Conservation (phyloP, 2,797 vertebrate species). For the Typhlichthys subterraneus region DNA sequence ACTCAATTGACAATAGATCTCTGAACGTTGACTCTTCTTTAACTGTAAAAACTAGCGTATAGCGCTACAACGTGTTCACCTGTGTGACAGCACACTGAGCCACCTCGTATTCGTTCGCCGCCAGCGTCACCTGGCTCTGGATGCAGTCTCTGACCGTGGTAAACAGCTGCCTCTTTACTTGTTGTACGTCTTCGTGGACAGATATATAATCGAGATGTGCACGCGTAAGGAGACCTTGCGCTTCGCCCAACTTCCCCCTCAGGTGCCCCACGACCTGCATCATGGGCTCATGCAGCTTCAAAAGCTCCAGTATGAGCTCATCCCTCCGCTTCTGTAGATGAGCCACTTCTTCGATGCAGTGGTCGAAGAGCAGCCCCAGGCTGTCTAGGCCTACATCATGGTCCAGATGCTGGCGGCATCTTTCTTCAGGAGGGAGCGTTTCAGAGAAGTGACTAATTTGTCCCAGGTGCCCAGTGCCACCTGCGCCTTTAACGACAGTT, state of each 20-base stretch:
- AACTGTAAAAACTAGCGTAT: no score
- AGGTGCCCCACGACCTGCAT: constrained; percentile 79
- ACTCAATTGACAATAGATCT: no score
- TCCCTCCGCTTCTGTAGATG: constrained; percentile 81
- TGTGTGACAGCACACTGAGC: constrained; percentile 76
- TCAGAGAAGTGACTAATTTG: not conserved
- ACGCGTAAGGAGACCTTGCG: constrained; percentile 74
- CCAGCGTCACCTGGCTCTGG: constrained; percentile 85
- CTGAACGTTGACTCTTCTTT: no score
- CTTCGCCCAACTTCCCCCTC: constrained; percentile 76
- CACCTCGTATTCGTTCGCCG: constrained; percentile 80
- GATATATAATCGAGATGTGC: constrained; percentile 80
- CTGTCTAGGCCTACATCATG: constrained; percentile 56
- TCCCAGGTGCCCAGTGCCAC: no score
- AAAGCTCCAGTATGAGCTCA: constrained; percentile 80
- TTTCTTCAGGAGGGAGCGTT: not conserved
- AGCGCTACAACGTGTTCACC: constrained; percentile 38
- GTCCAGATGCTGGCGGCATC: not conserved
- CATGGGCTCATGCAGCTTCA: constrained; percentile 81
- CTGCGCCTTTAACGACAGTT: not conserved
- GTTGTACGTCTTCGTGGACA: constrained; percentile 81
- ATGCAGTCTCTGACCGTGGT: constrained; percentile 84
- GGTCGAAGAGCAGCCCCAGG: constrained; percentile 80
- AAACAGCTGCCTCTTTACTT: constrained; percentile 86
- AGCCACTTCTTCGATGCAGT: constrained; percentile 82